Base-by-base conservation (phyloP, 1,140 invertebrate species). In the Zaprionus vittiger region DNA sequence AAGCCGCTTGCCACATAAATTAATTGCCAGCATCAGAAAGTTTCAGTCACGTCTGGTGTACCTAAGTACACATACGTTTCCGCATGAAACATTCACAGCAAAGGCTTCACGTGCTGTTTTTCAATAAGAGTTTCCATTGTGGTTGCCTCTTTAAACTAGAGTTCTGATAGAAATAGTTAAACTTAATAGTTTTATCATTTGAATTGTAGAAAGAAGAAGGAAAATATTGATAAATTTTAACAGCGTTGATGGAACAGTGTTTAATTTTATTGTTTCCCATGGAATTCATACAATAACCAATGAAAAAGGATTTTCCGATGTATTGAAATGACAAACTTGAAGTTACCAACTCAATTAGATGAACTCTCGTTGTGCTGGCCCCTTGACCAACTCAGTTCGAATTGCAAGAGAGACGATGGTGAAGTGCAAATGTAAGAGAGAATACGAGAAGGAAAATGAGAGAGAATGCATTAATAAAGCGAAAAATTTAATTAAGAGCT, bases 1-100 rank as follows among this genome's bases (percentile, higher is more conserved):
- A 82, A 79, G 70, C 71, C 64, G 70, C 76, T 77, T 72, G 81
- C 71, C 77, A 73, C 68, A 81, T 70, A 80, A 83, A 83, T 77
- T 83, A 80, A 83, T 83, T 81, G 74, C 59, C 59, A 73, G 55
- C 68, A 67, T 65, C 55, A 62, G 49, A 74, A 56, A 78, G 44
- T 56, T 83, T 83, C 71, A 83, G 80, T 83, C 70, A 83, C 76
- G 75, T 82, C 70, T 82, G 80, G 24, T 2, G 12, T 9, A 6
- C 15, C 34, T 26, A 64, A 49, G 47, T 22, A 14, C 20, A 49
- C 47, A 49, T 49, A 49, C 47, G 47, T 49, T 52, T 24, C 47
- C 47, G 0, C 47, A 49, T 22, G 47, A 11, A 49, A 49, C 9
- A 49, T 49, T 4, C 47, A 49, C 47, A 52, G 11, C 20, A 14